These are phyloP conservation scores for Caenorhabditis panamensis DNA, from an alignment of 2,888 invertebrate species.

Conservation along the genomic window DNA sequence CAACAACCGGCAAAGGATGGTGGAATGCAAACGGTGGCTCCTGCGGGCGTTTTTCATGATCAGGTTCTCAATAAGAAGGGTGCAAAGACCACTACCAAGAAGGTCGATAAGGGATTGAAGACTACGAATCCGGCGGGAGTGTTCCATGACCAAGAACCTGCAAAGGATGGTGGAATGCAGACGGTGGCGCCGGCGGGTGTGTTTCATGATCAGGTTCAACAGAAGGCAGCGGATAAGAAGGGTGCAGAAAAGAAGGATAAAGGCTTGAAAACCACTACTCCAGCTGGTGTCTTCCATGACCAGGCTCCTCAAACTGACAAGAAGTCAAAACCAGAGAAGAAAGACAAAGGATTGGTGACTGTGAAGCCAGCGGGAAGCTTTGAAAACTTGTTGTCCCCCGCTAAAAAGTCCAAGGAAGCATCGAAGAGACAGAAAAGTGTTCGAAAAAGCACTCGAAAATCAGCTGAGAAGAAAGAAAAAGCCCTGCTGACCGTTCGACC, in stretches of 20 bases:
- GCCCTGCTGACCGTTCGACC: no score
- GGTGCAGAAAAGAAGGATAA: not conserved
- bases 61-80: not conserved
- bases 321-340: not conserved
- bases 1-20: not conserved
- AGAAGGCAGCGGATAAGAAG: not conserved
- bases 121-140: not conserved
- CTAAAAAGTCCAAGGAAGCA: not conserved
- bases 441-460: not conserved
- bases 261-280: not conserved
- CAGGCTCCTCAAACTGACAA: not conserved
- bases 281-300: not conserved
- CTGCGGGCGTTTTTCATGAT: not conserved
- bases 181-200: not conserved
- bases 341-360: not conserved
- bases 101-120: not conserved
- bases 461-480: not conserved
- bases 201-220: not conserved
- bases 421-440: no score
- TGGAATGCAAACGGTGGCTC: not conserved
- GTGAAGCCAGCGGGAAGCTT: not conserved
- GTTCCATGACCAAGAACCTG: not conserved
- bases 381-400: not conserved
- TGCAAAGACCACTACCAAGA: not conserved
- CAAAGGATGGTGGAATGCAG: not conserved